Evolutionary conservation across 2,888 invertebrate species (phyloP).

Genomic region (Tachina lurida): DNA sequence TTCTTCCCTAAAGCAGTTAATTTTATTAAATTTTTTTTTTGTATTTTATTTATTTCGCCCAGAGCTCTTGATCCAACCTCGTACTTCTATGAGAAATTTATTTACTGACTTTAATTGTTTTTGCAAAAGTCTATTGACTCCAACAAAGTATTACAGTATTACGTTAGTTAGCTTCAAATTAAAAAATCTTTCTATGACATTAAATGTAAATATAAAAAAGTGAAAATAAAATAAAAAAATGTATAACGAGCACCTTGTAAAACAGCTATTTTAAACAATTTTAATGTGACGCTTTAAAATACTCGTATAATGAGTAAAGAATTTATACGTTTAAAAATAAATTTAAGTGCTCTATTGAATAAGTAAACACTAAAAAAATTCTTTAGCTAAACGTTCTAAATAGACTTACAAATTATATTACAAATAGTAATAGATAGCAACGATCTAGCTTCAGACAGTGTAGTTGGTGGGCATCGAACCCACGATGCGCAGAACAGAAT

Average conservation of each 20-base stretch:
- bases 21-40: too few relatives aligned
- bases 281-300: constrained; percentile 16
- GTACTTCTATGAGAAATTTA: background rate
- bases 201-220: constrained; percentile 15
- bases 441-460: too few relatives aligned
- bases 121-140: constrained; percentile 16
- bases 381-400: too few relatives aligned
- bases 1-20: too few relatives aligned
- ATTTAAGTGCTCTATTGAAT: background rate
- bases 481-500: too few relatives aligned
- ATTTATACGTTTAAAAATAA: background rate
- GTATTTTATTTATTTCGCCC: too few relatives aligned
- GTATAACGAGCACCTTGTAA: constrained; percentile 14
- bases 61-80: background rate
- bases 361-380: too few relatives aligned
- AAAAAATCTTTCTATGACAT: constrained; percentile 6
- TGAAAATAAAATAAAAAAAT: constrained; percentile 1
- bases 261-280: constrained; percentile 37
- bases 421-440: too few relatives aligned
- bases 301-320: background rate
- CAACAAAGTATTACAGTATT: constrained; percentile 6
- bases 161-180: constrained; percentile 18
- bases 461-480: too few relatives aligned
- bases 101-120: background rate
- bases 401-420: too few relatives aligned